These are phyloP conservation scores for Spilogale gracilis DNA, from an alignment of 2,113 vertebrate species.

Conservation along the genomic window DNA sequence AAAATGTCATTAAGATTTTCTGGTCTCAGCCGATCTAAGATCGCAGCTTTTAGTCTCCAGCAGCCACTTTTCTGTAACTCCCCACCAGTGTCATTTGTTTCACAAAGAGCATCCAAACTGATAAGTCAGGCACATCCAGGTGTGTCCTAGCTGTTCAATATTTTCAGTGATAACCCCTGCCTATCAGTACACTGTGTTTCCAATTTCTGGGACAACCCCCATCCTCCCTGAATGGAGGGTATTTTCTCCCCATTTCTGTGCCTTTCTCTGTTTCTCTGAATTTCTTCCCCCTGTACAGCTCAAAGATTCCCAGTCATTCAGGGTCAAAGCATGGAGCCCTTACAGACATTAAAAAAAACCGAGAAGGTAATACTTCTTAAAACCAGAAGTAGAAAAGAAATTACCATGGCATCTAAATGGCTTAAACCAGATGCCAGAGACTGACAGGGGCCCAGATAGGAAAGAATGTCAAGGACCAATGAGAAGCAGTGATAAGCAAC, in stretches of 20 bases:
- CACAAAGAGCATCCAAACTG: not conserved
- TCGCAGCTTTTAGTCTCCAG: not conserved
- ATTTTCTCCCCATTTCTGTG: not conserved
- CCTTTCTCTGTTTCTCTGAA: constrained; percentile 10
- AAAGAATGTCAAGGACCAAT: not conserved
- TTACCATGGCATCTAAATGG: not conserved
- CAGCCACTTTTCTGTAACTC: not conserved
- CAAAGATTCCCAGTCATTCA: not conserved
- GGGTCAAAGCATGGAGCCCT: not conserved
- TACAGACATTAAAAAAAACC: not conserved
- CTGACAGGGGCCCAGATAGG: not conserved
- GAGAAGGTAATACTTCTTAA: not conserved
- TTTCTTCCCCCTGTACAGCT: not conserved
- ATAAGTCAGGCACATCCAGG: not conserved
- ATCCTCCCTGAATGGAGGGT: not conserved
- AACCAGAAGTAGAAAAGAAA: constrained; percentile 39
- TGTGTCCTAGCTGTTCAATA: not conserved
- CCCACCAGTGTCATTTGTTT: not conserved
- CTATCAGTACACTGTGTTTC: not conserved
- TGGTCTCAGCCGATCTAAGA: not conserved
- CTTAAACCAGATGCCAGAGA: constrained; percentile 21
- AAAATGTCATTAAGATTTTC: not conserved
- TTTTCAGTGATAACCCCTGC: not conserved
- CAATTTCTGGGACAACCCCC: not conserved
- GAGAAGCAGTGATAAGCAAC: not conserved